Evolutionary conservation across 2,797 vertebrate genomes (phyloP).

Genomic region (Rhinogobio ventralis): DNA sequence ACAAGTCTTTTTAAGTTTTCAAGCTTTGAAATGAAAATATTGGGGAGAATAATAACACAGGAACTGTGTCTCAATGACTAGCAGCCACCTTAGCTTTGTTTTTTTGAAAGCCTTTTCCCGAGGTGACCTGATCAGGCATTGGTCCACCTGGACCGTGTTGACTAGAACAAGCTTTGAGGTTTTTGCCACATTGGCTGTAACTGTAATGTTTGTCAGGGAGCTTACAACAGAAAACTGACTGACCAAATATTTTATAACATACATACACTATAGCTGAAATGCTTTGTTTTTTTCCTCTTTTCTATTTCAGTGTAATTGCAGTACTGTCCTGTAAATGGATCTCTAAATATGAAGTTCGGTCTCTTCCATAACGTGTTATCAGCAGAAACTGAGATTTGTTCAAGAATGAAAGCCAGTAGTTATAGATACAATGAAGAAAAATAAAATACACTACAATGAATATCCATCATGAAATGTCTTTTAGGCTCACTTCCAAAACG

Average conservation of each 20-base stretch:
- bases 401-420: neutral
- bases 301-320: neutral
- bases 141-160: neutral
- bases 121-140: constrained; percentile 12
- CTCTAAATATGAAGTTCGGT: neutral
- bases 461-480: neutral
- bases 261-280: neutral
- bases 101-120: neutral
- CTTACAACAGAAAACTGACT: neutral
- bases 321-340: neutral
- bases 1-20: neutral
- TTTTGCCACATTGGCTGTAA: neutral
- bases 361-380: neutral
- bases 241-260: neutral
- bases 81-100: neutral
- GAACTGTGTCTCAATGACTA: neutral
- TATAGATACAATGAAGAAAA: neutral
- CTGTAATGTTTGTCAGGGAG: neutral
- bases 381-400: neutral
- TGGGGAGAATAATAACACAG: neutral
- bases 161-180: neutral
- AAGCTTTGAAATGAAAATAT: neutral
- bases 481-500: neutral
- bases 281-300: too few species aligned
- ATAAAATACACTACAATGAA: neutral